These are phyloP conservation scores for Pogona vitticeps DNA, from an alignment of 2,113 vertebrate genomes.

Conservation along the genomic window DNA sequence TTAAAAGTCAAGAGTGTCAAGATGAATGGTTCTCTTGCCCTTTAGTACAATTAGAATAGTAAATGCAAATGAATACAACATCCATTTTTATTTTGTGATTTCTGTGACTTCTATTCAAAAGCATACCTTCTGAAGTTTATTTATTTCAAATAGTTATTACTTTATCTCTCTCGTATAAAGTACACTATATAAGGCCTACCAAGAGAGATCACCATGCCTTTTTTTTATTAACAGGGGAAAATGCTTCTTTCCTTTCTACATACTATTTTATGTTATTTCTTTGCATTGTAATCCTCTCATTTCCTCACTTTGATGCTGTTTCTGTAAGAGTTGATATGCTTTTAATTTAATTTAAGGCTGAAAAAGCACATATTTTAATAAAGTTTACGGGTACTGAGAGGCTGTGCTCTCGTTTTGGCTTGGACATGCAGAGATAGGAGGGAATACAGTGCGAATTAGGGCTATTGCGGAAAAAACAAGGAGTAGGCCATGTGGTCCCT, in stretches of 20 bases:
- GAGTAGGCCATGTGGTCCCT: too few relatives aligned
- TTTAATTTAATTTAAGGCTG: constrained; percentile 68
- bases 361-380: constrained; percentile 75
- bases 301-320: constrained; percentile 65
- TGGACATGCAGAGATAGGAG: constrained; percentile 11
- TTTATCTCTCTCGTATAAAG: background rate
- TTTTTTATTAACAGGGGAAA: constrained; percentile 2
- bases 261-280: constrained; percentile 50
- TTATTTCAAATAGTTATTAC: constrained; percentile 6
- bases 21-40: accelerated
- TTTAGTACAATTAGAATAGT: background rate
- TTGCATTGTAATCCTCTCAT: constrained; percentile 49
- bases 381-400: constrained; percentile 74
- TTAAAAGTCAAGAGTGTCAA: accelerated
- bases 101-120: constrained; percentile 7
- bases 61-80: constrained; percentile 2
- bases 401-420: constrained; percentile 57
- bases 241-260: background rate
- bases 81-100: constrained; percentile 17
- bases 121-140: constrained; percentile 12
- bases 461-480: too few relatives aligned
- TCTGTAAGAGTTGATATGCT: constrained; percentile 49
- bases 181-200: background rate
- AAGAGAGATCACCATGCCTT: constrained; percentile 5
- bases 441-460: background rate